These are phyloP conservation scores for Spheniscus humboldti DNA, from an alignment of 2,797 vertebrate genomes.

Conservation along the genomic window DNA sequence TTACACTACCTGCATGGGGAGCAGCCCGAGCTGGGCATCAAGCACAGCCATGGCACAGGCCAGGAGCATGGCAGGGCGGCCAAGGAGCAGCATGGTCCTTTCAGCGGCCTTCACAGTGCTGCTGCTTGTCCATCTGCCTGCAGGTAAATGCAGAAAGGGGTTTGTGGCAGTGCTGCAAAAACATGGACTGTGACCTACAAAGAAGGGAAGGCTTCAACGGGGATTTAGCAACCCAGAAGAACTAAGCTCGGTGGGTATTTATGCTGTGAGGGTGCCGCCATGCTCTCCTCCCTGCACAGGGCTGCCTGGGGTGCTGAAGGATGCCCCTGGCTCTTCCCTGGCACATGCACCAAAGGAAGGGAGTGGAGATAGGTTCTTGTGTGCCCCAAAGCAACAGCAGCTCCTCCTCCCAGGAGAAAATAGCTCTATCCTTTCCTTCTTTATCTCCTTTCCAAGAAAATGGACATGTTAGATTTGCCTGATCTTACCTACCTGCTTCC, in stretches of 20 bases:
- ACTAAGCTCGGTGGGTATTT: background rate
- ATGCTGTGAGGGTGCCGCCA: rapidly evolving
- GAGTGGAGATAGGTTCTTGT: background rate
- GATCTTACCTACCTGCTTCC: background rate
- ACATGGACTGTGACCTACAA: background rate
- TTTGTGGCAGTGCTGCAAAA: background rate
- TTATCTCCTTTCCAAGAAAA: background rate
- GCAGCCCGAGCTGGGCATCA: rapidly evolving
- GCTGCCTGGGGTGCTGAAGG: background rate
- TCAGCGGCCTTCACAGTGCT: rapidly evolving
- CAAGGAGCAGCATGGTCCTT: background rate
- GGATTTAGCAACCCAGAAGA: background rate
- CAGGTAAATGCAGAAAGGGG: background rate
- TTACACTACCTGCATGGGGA: background rate
- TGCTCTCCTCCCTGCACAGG: background rate
- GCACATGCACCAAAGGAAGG: rapidly evolving
- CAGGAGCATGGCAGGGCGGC: rapidly evolving
- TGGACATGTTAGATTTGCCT: background rate
- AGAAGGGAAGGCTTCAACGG: background rate
- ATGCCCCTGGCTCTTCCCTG: background rate
- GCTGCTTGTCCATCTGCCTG: background rate
- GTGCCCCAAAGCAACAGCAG: background rate
- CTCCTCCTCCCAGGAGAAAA: background rate
- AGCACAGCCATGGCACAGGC: background rate
- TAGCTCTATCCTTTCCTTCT: background rate